Base-by-base conservation (phyloP, 2,797 vertebrate species). In the Chiroxiphia lanceolata region DNA sequence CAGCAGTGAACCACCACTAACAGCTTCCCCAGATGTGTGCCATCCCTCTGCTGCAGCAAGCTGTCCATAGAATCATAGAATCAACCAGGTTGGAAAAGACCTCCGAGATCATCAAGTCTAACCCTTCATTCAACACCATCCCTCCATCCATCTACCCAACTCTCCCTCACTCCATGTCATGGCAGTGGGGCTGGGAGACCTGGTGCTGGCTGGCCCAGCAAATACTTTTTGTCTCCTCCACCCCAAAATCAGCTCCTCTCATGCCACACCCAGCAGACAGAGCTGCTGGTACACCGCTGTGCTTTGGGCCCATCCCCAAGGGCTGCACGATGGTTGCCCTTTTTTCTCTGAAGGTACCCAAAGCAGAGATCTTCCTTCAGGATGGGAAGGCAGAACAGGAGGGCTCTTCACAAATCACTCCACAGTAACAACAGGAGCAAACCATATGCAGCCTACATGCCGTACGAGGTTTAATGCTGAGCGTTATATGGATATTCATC, bases 391-490 rank as follows among this genome's bases (percentile, higher is more conserved):
- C 47, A 25, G 80, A 45, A 54, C 16, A 18, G 60, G 36, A 70
- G 12, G 29, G 13, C 6, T 25, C n/a, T 33, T 54, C 57, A 31
- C 11, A 1, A 34, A 63, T 40, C 2, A 1, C 54, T 81, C 53
- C 4, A 1, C 42, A 22, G 3, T 34, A 31, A 56, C 70, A 26
- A 19, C 3, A 5, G 42, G 50, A 72, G 40, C 34, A 10, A 20
- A 11, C 54, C 40, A 20, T 51, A 65, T n/a, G 56, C 83, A 93
- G 60, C 36, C 64, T 36, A 68, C 54, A 54, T 2, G 11, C 53
- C 0, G 0, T 15, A 45, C 31, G 6, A 0, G 4, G 74, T 50
- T 87, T 79, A 78, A 60, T 47, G 70, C 45, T 3, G 1, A 89
- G 68, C 12, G 3, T 65, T 82, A 17, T 27, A 54, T 0, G 1